Percentiles rank a stretch among this genome's conserved stretches.
phyloP scores from a whole-genome alignment of 2,113 vertebrate genomes.

The Parus major region DNA sequence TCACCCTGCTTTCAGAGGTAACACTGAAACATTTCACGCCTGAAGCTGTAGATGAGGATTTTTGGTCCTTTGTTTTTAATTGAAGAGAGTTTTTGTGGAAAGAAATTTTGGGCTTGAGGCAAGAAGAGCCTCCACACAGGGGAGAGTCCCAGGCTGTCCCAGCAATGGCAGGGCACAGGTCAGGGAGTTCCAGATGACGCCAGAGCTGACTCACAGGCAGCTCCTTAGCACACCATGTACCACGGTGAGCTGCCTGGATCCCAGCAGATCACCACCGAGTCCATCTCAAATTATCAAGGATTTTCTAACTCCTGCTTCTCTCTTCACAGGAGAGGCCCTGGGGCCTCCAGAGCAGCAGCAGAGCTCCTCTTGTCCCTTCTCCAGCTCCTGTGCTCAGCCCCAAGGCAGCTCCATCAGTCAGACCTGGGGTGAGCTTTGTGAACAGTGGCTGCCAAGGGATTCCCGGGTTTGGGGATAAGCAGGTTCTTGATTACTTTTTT shows the following conservation, averaged over 20 bases:
- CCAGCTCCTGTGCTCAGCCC: background rate
- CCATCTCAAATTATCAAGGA: background rate
- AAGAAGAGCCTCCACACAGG: background rate
- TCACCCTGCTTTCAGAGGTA: background rate
- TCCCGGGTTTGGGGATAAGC: background rate
- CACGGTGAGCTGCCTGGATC: background rate
- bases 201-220: background rate
- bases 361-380: background rate
- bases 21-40: background rate
- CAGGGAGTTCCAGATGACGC: background rate
- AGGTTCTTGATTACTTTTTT: background rate
- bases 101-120: background rate
- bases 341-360: background rate
- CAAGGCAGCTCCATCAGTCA: accelerated
- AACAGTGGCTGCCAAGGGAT: background rate
- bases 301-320: background rate
- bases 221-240: accelerated
- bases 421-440: background rate
- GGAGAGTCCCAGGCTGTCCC: background rate
- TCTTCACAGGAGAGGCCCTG: background rate
- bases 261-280: background rate
- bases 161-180: background rate
- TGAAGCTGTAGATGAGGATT: background rate
- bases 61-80: background rate
- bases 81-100: background rate